These are phyloP conservation scores for Karalla daura DNA, from an alignment of 2,797 vertebrate genomes.

Conservation along the genomic window DNA sequence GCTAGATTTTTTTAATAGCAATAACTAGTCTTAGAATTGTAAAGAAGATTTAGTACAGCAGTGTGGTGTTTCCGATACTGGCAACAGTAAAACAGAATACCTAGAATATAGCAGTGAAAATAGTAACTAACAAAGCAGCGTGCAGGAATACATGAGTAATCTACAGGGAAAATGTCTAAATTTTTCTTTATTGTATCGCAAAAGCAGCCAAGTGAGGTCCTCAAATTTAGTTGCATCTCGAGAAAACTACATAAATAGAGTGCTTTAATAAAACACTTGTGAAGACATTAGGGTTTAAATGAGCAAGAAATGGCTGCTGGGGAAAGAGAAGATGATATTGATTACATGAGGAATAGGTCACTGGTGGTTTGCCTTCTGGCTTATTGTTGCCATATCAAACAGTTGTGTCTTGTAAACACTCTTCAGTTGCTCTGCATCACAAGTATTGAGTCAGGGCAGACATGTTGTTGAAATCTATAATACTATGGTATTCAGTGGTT, in stretches of 20 bases:
- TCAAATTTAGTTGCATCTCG: background rate
- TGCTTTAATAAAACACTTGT: background rate
- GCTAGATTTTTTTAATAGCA: background rate
- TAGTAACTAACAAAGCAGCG: background rate
- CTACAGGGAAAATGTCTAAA: background rate
- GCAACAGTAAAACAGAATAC: no score
- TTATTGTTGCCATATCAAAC: slow-evolving; percentile 78
- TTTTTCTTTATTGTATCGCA: background rate
- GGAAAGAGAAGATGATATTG: slow-evolving; percentile 35
- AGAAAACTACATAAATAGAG: background rate
- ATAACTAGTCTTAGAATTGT: background rate
- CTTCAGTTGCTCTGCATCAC: background rate
- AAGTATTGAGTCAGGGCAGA: no score
- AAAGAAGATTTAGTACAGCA: background rate
- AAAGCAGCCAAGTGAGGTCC: background rate
- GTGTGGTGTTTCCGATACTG: no score
- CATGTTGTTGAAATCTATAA: background rate
- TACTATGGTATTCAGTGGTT: background rate
- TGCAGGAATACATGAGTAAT: background rate
- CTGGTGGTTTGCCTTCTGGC: slow-evolving; percentile 19
- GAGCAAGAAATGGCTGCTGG: slow-evolving; percentile 22
- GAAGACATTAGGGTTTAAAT: background rate
- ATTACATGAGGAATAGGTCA: slow-evolving; percentile 38
- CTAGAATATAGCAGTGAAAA: no score
- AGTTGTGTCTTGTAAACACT: slow-evolving; percentile 69